Conservation (phyloP, 2,888 invertebrate species). For the Germaria angustata region DNA sequence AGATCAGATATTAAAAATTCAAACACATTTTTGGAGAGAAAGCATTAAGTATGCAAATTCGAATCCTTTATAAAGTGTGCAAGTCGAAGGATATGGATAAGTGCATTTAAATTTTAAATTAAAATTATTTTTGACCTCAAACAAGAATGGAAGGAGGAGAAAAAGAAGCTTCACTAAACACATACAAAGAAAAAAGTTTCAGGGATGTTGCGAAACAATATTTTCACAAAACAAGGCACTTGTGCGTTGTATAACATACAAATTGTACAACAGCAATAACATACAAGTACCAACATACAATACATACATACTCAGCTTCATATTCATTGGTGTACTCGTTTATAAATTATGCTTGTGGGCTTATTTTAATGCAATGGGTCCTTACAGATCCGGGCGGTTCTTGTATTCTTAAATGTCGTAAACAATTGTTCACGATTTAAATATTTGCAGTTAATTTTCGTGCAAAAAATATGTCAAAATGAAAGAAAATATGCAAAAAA, state of each 20-base stretch:
- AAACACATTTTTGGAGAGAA: background rate
- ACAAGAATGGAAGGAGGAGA: background rate
- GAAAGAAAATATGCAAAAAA: too few species aligned
- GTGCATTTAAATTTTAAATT: conserved; percentile 34
- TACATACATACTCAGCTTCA: background rate
- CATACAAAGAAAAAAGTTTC: conserved; percentile 11
- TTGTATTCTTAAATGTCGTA: too few species aligned
- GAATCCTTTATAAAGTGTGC: background rate
- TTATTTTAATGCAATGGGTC: too few species aligned
- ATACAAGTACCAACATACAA: background rate
- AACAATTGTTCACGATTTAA: too few species aligned
- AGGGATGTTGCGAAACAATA: background rate
- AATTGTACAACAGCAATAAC: background rate
- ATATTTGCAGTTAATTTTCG: too few species aligned
- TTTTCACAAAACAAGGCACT: background rate
- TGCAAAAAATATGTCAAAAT: too few species aligned
- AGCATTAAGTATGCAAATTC: background rate
- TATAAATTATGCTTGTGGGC: too few species aligned
- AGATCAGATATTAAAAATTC: background rate
- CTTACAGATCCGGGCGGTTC: too few species aligned
- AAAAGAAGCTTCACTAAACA: background rate
- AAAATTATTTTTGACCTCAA: conserved; percentile 45
- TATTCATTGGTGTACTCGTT: too few species aligned
- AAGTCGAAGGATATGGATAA: too few species aligned
- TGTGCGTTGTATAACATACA: background rate